These are phyloP conservation scores for Agriopis marginaria DNA, from an alignment of 2,888 invertebrate species.

Conservation along the genomic window DNA sequence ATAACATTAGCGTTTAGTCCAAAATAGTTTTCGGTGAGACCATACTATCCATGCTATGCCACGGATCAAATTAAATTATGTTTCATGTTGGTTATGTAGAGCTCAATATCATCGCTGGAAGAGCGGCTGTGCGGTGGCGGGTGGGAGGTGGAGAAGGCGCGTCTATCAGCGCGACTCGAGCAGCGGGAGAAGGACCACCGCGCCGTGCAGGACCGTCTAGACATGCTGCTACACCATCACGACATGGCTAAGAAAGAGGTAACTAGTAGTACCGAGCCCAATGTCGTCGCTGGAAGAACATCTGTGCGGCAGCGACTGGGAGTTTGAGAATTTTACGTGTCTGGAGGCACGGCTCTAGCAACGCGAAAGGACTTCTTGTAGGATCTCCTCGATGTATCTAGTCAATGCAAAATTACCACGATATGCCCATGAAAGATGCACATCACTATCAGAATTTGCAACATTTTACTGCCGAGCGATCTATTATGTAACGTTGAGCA, in stretches of 20 bases:
- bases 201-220: constrained; percentile 91
- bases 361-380: too few relatives aligned
- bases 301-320: too few relatives aligned
- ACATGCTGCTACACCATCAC: constrained; percentile 91
- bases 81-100: constrained; percentile 51
- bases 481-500: too few relatives aligned
- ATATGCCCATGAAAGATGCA: too few relatives aligned
- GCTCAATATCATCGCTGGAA: constrained; percentile 76
- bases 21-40: background rate
- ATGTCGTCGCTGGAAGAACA: too few relatives aligned
- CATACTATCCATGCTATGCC: background rate
- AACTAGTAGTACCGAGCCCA: background rate
- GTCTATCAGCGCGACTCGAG: constrained; percentile 89
- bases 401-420: too few relatives aligned
- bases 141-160: constrained; percentile 89
- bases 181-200: constrained; percentile 91
- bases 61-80: background rate
- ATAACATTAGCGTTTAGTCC: background rate
- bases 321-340: too few relatives aligned
- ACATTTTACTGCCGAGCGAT: too few relatives aligned
- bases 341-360: too few relatives aligned
- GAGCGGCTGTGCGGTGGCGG: constrained; percentile 83
- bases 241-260: constrained; percentile 88
- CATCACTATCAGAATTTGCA: too few relatives aligned
- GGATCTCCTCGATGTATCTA: too few relatives aligned